Evolutionary conservation across 2,113 vertebrate genomes (phyloP).

Genomic region (Chaetops frenatus): DNA sequence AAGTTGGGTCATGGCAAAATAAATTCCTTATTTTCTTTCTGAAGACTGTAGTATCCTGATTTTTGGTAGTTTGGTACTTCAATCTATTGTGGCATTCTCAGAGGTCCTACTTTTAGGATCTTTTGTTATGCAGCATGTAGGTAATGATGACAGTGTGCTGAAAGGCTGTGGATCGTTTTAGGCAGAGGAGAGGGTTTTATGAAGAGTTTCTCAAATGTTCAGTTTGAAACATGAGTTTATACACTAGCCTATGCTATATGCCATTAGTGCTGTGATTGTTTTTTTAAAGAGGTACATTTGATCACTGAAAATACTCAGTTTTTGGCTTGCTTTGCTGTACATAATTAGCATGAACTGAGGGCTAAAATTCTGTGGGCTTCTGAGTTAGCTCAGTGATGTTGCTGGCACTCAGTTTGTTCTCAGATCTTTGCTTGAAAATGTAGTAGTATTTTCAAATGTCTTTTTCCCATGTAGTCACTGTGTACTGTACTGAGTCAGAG

Average conservation of each 20-base stretch:
- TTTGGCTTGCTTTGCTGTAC: not conserved
- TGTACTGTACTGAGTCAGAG: not conserved
- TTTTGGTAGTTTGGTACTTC: not conserved
- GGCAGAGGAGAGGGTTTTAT: not conserved
- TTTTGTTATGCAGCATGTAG: fast-evolving
- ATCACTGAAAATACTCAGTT: not conserved
- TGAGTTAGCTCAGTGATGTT: not conserved
- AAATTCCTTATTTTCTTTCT: not conserved
- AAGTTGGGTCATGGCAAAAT: not conserved
- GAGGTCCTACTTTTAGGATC: not conserved
- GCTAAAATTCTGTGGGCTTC: not conserved
- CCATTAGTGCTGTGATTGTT: not conserved
- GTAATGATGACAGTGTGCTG: not conserved
- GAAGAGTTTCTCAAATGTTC: not conserved
- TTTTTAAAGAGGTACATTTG: not conserved
- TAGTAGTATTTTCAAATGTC: not conserved
- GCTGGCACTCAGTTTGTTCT: not conserved
- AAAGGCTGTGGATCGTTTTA: not conserved
- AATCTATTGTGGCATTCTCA: not conserved
- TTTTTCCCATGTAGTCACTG: not conserved
- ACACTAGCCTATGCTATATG: not conserved
- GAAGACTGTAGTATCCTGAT: not conserved
- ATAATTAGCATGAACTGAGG: not conserved
- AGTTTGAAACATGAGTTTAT: not conserved
- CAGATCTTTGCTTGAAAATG: not conserved